A percentile compares a stretch with the other conserved stretches of the same genome.
These are phyloP conservation scores for Eupithecia subfuscata DNA, from an alignment of 2,888 invertebrate species.

Conservation along the genomic window DNA sequence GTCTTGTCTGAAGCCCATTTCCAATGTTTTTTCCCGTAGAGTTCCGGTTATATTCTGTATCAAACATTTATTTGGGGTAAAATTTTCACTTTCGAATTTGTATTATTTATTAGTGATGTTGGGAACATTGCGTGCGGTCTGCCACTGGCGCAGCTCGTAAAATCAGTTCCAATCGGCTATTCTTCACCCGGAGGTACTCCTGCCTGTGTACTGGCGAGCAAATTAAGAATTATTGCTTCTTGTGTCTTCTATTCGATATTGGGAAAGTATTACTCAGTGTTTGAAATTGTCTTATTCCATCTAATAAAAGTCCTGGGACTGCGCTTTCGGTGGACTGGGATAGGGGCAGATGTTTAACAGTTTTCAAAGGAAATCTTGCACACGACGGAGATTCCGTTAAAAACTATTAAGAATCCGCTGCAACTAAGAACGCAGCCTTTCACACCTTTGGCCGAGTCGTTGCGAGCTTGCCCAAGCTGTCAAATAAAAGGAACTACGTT, in stretches of 20 bases:
- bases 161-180: slow-evolving; percentile 36
- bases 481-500: neutral
- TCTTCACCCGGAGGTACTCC: slow-evolving; percentile 22
- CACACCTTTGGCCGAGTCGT: neutral
- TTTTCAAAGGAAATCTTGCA: neutral
- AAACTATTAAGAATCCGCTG: neutral
- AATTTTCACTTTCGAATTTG: neutral
- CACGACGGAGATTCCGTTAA: neutral
- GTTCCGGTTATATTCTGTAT: neutral
- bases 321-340: neutral
- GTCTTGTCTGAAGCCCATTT: neutral
- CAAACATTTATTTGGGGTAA: neutral
- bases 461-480: neutral
- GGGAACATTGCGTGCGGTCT: slow-evolving; percentile 37
- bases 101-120: slow-evolving; percentile 5
- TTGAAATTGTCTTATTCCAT: neutral
- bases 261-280: neutral
- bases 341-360: neutral
- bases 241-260: slow-evolving; percentile 4
- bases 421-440: neutral
- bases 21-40: neutral
- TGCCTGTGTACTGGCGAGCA: slow-evolving; percentile 2
- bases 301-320: neutral
- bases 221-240: slow-evolving; percentile 26
- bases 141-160: slow-evolving; percentile 31